Percentiles rank a stretch among this genome's conserved stretches.
Conservation (phyloP, 2,113 vertebrate species). For the Thunnus thynnus region DNA sequence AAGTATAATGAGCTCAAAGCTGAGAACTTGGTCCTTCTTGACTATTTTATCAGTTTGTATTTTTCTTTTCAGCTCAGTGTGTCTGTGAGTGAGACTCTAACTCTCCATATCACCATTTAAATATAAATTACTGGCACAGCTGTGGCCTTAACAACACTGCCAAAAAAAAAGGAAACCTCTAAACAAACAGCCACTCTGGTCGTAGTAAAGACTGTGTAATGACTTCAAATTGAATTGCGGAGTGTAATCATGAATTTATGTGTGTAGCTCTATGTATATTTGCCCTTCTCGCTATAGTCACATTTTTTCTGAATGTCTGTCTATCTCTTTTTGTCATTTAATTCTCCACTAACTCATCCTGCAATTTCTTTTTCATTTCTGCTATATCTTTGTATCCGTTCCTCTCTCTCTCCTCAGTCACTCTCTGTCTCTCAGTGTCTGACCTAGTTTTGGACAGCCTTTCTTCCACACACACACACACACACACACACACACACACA, state of each 20-base stretch:
- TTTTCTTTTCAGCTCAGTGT: conserved; percentile 17
- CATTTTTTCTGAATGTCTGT: conserved; percentile 23
- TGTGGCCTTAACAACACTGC: conserved; percentile 36
- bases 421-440: conserved; percentile 65
- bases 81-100: background rate
- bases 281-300: conserved; percentile 31
- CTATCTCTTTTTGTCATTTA: conserved; percentile 16
- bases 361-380: conserved; percentile 40
- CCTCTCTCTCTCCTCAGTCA: conserved; percentile 30
- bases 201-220: background rate
- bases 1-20: conserved; percentile 70
- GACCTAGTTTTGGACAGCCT: conserved; percentile 77
- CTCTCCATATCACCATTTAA: conserved; percentile 40
- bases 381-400: conserved; percentile 7
- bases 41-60: conserved; percentile 59
- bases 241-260: background rate
- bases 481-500: conserved; percentile 21
- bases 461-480: conserved; percentile 28
- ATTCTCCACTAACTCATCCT: conserved; percentile 31
- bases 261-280: background rate
- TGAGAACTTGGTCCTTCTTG: conserved; percentile 55
- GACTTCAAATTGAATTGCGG: conserved; percentile 3
- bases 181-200: conserved; percentile 22
- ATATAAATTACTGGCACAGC: conserved; percentile 42
- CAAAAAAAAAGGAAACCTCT: conserved; percentile 26